Base-by-base conservation (phyloP, 2,113 vertebrate species). In the Melanotaenia duboulayi region DNA sequence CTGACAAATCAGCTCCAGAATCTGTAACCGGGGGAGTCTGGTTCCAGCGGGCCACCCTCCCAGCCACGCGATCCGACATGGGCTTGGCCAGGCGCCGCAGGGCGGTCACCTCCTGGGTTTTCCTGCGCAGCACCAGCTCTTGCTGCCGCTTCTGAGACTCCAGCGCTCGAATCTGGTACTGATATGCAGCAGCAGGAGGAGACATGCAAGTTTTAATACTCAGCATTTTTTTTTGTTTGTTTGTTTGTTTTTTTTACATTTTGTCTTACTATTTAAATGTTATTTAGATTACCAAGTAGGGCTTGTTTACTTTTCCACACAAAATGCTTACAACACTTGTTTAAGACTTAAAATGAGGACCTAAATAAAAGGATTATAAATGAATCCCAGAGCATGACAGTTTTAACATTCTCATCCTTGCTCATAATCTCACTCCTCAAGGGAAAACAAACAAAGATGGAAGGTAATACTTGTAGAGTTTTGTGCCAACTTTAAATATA, bases 101-200 rank as follows among this genome's bases (percentile, higher is more conserved):
- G 0, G 97, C 96, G 0, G 96, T 96, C 56, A 99, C 97, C 90
- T 99, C 97, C 90, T 99, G 97, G 0, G 97, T 98, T 82, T 98
- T 99, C 80, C 97, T 94, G 74, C 96, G 93, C 73, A 99, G 89
- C 7, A 99, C 97, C 11, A 97, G 90, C 67, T 99, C 97, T 92
- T 99, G 97, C 90, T 99, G 97, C 13, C 96, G 90, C 89, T 99
- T 99, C 92, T 99, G 98, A 25, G 97, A 97, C 83, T 99, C 98
- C 81, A 99, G 90, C 1, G 98, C 92, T 10, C 96, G 94, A 56
- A 99, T 99, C 90, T 99, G 98, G 90, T 96, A 98, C 97, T 99
- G 88, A 50, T 14, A 28, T 52, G 20, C 16, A 19, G 13, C 16
- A 14, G 19, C 2, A 14, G 12, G 17, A 8, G 8, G 5, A 46